Evolutionary conservation across 1,140 invertebrate genomes (phyloP).

Genomic region (Heliconius melpomene): DNA sequence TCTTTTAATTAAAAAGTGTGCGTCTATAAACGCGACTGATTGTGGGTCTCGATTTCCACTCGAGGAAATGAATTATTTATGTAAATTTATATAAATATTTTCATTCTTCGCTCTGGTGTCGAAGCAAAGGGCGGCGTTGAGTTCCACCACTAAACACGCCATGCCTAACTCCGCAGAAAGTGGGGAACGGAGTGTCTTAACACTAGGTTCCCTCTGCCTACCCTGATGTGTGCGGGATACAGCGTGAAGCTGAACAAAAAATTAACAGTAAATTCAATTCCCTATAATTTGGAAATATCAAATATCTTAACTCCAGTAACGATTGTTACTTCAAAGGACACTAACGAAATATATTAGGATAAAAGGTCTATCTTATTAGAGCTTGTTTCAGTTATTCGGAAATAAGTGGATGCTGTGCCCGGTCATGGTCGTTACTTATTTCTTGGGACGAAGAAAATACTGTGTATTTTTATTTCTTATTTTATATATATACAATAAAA

Average conservation of each 20-base stretch:
- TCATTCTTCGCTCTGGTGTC: neutral
- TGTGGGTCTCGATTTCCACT: neutral
- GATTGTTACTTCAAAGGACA: neutral
- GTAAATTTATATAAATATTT: neutral
- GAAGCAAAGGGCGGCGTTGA: too few species aligned
- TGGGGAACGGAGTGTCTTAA: too few species aligned
- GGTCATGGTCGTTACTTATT: neutral
- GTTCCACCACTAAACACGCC: too few species aligned
- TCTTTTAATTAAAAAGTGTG: too few species aligned
- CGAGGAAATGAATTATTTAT: neutral
- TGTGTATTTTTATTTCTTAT: neutral
- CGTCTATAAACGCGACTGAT: too few species aligned
- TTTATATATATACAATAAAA: too few species aligned
- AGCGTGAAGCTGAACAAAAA: neutral
- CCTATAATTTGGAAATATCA: neutral
- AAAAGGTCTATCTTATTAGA: conserved; percentile 5
- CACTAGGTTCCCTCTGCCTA: too few species aligned
- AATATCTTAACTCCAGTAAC: neutral
- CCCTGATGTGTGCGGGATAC: too few species aligned
- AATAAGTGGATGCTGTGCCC: neutral
- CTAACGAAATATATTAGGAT: conserved; percentile 6
- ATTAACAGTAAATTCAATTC: neutral
- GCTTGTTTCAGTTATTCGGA: conserved; percentile 1
- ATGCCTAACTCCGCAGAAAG: too few species aligned
- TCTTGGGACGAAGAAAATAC: neutral